phyloP scores from a whole-genome alignment of 1,140 invertebrate species.

The Piezodorus guildinii region DNA sequence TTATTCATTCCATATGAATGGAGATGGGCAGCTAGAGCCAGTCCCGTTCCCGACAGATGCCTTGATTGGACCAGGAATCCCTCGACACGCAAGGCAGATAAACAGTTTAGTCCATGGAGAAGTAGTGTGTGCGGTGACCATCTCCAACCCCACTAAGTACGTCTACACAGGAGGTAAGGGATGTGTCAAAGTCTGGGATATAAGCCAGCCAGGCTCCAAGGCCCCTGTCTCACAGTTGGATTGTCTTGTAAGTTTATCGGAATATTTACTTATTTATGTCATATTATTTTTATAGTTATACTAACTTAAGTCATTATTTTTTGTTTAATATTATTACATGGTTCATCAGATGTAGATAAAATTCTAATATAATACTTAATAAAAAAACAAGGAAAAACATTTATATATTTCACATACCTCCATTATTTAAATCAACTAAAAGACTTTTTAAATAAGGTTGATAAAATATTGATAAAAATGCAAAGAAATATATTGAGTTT shows the following conservation, averaged over 20 bases:
- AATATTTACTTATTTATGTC: not conserved
- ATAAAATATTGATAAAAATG: too few relatives aligned
- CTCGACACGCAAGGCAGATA: slow-evolving; percentile 59
- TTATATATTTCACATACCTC: too few relatives aligned
- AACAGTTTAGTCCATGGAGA: slow-evolving; percentile 70
- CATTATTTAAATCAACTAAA: too few relatives aligned
- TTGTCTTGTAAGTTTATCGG: slow-evolving; percentile 45
- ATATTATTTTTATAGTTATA: not conserved
- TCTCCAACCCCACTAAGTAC: slow-evolving; percentile 68
- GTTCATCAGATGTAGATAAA: too few relatives aligned
- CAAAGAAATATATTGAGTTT: too few relatives aligned
- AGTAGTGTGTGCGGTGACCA: slow-evolving; percentile 79
- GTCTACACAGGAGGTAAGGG: slow-evolving; percentile 80
- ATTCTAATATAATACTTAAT: too few relatives aligned
- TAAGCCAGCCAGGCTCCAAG: slow-evolving; percentile 58
- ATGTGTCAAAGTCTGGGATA: slow-evolving; percentile 79
- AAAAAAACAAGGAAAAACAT: too few relatives aligned
- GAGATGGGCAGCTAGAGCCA: slow-evolving; percentile 58
- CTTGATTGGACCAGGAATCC: slow-evolving; percentile 81
- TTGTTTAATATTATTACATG: too few relatives aligned
- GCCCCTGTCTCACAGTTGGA: slow-evolving; percentile 70
- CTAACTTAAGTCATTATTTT: too few relatives aligned
- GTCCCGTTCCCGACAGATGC: slow-evolving; percentile 81
- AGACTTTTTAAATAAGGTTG: too few relatives aligned
- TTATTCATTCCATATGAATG: slow-evolving; percentile 63